Conservation (phyloP, 2,888 invertebrate genomes). For the Ormyrus pomaceus region DNA sequence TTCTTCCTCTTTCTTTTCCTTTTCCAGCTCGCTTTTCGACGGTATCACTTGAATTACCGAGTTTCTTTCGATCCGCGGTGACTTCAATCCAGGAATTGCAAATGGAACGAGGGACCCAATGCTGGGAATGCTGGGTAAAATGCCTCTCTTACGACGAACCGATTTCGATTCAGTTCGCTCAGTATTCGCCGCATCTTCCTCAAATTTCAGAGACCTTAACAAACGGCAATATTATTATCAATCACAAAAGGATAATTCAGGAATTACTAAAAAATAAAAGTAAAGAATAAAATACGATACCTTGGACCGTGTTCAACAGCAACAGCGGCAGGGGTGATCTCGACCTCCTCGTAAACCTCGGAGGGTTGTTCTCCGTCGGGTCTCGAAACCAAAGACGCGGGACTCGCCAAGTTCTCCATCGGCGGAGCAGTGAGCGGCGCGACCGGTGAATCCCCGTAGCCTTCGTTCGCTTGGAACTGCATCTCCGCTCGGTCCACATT, state of each 20-base stretch:
- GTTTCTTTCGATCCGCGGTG: slow-evolving; percentile 56
- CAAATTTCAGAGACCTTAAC: slow-evolving; percentile 59
- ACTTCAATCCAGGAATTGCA: slow-evolving; percentile 2
- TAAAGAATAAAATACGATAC: too few species aligned
- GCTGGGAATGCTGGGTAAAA: slow-evolving; percentile 26
- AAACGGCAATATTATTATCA: too few species aligned
- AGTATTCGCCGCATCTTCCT: not conserved
- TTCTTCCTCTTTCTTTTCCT: slow-evolving; percentile 62
- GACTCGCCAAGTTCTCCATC: slow-evolving; percentile 13
- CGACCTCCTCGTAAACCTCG: slow-evolving; percentile 67
- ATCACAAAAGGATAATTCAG: too few species aligned
- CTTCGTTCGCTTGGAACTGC: not conserved
- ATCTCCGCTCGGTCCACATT: slow-evolving; percentile 10
- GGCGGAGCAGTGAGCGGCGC: not conserved
- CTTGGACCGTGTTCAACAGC: slow-evolving; percentile 75
- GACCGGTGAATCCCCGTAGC: slow-evolving; percentile 35
- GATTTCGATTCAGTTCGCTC: not conserved
- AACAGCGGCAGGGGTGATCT: slow-evolving; percentile 70
- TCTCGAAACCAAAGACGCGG: slow-evolving; percentile 38
- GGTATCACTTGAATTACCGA: slow-evolving; percentile 72
- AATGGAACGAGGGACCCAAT: slow-evolving; percentile 10
- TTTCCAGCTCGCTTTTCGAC: slow-evolving; percentile 66
- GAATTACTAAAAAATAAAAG: too few species aligned
- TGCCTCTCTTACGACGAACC: slow-evolving; percentile 35
- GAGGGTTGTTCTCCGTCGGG: slow-evolving; percentile 52